phyloP scores from a whole-genome alignment of 2,888 invertebrate species.

The Chrysolina americana region DNA sequence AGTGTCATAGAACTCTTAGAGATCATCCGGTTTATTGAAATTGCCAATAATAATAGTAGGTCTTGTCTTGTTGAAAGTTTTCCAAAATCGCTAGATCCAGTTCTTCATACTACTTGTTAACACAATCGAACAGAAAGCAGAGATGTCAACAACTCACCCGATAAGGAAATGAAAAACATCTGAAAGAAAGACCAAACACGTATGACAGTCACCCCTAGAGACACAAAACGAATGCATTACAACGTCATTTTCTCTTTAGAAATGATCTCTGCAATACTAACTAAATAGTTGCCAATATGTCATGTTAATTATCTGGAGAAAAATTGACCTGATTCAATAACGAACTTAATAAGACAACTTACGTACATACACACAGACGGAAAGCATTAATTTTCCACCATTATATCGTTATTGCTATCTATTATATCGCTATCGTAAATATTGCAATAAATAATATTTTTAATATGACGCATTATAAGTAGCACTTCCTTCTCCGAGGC shows the following conservation, averaged over 20 bases:
- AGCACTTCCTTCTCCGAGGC: conserved; percentile 29
- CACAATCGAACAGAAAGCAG: too few species aligned
- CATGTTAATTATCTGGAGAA: conserved; percentile 1
- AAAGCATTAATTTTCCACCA: conserved; percentile 4
- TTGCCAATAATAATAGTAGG: too few species aligned
- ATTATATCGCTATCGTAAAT: conserved; percentile 29
- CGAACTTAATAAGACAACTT: conserved; percentile 7
- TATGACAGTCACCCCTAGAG: not conserved
- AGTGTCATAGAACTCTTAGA: too few species aligned
- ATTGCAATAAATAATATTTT: conserved; percentile 37
- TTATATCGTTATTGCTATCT: conserved; percentile 14
- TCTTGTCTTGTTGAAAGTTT: too few species aligned
- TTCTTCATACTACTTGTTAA: too few species aligned
- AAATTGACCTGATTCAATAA: conserved; percentile 9
- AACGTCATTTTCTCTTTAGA: not conserved
- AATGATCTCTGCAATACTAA: not conserved
- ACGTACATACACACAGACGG: not conserved
- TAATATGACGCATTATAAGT: conserved; percentile 31
- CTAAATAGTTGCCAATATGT: not conserved
- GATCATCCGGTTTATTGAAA: too few species aligned
- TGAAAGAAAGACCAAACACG: not conserved
- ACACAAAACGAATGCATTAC: not conserved
- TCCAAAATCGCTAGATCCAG: too few species aligned
- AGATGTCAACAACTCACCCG: too few species aligned
- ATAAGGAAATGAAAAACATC: not conserved